Evolutionary conservation across 2,888 invertebrate species (phyloP), one percentile per base, ranked within the genome.

Genomic region (Cyrtodaria siliqua): DNA sequence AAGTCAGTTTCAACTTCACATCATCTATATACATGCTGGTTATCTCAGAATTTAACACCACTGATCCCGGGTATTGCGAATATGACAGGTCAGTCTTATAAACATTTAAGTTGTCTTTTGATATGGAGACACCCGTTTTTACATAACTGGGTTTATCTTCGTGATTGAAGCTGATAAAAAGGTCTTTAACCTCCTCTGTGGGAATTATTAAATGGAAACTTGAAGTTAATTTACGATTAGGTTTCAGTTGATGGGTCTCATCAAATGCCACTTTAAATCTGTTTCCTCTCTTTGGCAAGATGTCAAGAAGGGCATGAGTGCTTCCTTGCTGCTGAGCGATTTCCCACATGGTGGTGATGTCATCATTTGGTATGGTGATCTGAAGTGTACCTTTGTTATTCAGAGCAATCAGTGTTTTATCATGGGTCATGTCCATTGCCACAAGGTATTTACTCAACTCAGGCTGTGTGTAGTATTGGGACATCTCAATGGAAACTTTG

Each of bases 181-280:
- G 53, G 23, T 81, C 63, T 14, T 68, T 66, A 4, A 86, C 14
- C 18, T 70, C n/a, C 44, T 77, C 64, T 1, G 77, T 72, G n/a
- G 86, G 86, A 24, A 84, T 81, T 18, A 76, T 24, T 27, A 84
- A 55, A 18, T 84, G 74, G 29, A 86, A 75, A 3, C 49, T 64
- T 27, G 74, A 55, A 6, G 57, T 50, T 27, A 80, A 69, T 57
- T 71, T 75, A 29, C 50, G 62, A 40, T 66, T 56, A 50, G 63
- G 66, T 29, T 57, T 29, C 1, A 53, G 18, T 44, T 78, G 73
- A 24, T 70, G 71, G 8, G 57, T 69, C 24, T 78, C 61, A 6
- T 53, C 59, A 27, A 81, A 59, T 27, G 72, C 60, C 1, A 81
- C 38, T 50, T 81, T 81, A 49, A 81, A 78, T 20, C 57, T 42